Evolutionary conservation across 2,113 vertebrate species (phyloP).

Genomic region (Ondatra zibethicus): DNA sequence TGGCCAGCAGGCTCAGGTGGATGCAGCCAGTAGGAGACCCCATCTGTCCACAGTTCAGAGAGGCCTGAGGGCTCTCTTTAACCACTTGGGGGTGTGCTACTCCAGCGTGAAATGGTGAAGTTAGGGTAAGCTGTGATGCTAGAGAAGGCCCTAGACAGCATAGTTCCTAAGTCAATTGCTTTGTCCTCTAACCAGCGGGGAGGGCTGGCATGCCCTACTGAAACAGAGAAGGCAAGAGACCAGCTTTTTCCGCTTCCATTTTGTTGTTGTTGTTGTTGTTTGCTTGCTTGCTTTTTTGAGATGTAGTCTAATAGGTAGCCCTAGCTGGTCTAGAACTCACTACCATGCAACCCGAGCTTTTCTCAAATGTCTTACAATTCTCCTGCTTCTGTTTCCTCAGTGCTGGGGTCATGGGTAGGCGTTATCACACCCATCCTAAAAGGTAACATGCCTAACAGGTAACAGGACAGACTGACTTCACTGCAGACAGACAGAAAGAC

Average conservation of each 20-base stretch:
- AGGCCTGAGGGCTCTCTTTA: not conserved
- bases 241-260: not conserved
- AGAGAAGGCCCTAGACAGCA: not conserved
- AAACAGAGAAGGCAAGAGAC: not conserved
- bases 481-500: not conserved
- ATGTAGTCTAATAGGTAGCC: not conserved
- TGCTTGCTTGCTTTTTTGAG: not conserved
- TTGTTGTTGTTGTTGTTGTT: not conserved
- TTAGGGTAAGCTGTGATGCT: not conserved
- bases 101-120: not conserved
- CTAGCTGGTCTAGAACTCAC: not conserved
- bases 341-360: not conserved
- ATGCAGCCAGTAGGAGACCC: constrained; percentile 17
- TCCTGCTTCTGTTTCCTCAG: not conserved
- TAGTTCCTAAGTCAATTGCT: not conserved
- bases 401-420: not conserved
- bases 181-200: not conserved
- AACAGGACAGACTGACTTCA: not conserved
- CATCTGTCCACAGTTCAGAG: constrained; percentile 30
- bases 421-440: not conserved
- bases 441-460: not conserved
- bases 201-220: not conserved
- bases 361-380: not conserved
- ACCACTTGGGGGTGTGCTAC: constrained; percentile 26
- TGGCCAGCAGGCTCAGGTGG: not conserved